Base-by-base conservation (phyloP, 2,888 invertebrate species). In the Oasisia sp. region DNA sequence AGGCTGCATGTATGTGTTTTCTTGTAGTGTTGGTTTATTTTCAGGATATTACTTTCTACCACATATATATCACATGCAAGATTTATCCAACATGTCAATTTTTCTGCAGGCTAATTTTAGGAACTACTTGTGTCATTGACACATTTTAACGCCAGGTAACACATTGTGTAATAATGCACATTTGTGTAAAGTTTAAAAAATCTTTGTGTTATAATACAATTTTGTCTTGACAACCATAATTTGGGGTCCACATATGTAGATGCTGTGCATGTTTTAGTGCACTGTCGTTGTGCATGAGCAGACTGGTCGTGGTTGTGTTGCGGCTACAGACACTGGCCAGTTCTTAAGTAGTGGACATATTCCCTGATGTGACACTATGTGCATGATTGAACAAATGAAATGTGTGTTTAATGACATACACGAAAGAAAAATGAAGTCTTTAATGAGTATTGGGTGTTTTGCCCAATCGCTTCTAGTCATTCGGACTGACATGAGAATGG, bases 371-470 rank as follows among this genome's bases (percentile, higher is more conserved):
- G 32, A 90, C 90, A 90, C 90, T 90, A 90, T 90, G 90, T 90
- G 32, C 32, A n/a, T 90, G 90, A 90, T 90, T 27, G 90, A 27
- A 90, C 90, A 90, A 90, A 90, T 90, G 90, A 90, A 90, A 90
- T 90, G 12, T 27, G n/a, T 90, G 32, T 32, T 27, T 90, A 27
- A 90, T 7, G 27, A 90, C 90, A 90, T 27, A 90, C 90, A 90
- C 32, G 32, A 7, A 90, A 32, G 90, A n/a, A 27, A 90, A 90
- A 90, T 11, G 32, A 27, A 19, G 7, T 90, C 7, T 14, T 44
- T 32, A 32, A 19, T n/a, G 27, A 32, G 12, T 32, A 90, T 90
- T 90, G 90, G 90, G 19, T 90, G 90, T 90, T 90, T 90, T 90
- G 8, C 90, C 90, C 90, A 89, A 1, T 14, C 19, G 90, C 12